phyloP scores from a whole-genome alignment of 2,113 vertebrate genomes.

The Plecturocebus donacophilus region DNA sequence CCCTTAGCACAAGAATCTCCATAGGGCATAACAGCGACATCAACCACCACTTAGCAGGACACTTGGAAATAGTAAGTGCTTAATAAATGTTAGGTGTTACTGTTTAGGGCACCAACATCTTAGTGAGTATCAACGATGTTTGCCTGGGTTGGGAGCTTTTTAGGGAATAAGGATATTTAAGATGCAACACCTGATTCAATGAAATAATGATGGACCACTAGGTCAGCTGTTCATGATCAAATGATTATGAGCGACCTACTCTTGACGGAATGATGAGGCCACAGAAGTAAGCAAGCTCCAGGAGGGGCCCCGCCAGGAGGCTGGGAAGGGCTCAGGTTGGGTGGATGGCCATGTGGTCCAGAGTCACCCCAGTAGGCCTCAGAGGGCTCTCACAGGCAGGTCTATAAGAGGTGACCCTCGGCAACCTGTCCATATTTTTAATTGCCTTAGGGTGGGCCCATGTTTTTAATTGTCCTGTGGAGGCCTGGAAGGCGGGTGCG shows the following conservation, averaged over 20 bases:
- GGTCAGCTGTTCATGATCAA: background rate
- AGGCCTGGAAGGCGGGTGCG: background rate
- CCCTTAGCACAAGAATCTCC: background rate
- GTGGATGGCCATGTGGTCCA: background rate
- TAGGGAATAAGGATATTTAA: background rate
- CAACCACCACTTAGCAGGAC: background rate
- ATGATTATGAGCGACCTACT: background rate
- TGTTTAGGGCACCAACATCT: background rate
- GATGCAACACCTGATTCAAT: background rate
- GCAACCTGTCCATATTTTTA: background rate
- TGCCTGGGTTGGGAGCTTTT: background rate
- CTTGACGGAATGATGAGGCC: background rate
- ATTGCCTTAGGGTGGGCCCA: background rate
- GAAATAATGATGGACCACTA: background rate
- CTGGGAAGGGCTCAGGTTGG: background rate
- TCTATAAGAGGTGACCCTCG: background rate
- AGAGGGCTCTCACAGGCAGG: background rate
- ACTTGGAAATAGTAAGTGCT: background rate
- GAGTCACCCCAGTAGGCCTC: background rate
- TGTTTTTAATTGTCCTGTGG: background rate
- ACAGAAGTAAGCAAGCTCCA: background rate
- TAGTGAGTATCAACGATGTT: background rate
- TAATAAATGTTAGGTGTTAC: background rate
- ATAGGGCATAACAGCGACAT: background rate
- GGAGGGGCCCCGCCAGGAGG: rapidly evolving